Conservation (phyloP, 2,888 invertebrate genomes). For the Eupeodes latifasciatus region DNA sequence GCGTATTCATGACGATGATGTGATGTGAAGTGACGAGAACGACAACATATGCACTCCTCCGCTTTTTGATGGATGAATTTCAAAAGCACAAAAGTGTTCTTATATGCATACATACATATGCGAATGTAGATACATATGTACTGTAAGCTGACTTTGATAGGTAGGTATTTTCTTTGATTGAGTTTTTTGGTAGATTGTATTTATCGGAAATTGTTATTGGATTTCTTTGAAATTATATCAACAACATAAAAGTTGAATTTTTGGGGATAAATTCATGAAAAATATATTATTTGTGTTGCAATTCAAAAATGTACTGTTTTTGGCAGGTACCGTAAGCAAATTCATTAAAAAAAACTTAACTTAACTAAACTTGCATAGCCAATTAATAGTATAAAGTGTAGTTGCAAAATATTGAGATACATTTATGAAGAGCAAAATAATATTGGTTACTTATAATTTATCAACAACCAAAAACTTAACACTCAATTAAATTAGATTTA, state of each 20-base stretch:
- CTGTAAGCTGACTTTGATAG: neutral
- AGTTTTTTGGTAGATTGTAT: neutral
- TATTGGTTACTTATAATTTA: too few relatives aligned
- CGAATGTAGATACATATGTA: neutral
- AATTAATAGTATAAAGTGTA: too few relatives aligned
- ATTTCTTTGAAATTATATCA: neutral
- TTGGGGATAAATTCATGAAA: too few relatives aligned
- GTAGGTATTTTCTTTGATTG: neutral
- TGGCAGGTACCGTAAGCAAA: too few relatives aligned
- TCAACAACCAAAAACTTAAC: too few relatives aligned
- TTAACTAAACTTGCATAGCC: too few relatives aligned
- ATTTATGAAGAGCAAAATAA: too few relatives aligned
- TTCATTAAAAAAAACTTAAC: too few relatives aligned
- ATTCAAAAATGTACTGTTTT: too few relatives aligned
- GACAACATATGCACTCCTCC: constrained; percentile 9
- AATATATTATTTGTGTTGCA: too few relatives aligned
- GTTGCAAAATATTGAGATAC: too few relatives aligned
- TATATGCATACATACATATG: neutral
- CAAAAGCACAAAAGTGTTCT: neutral
- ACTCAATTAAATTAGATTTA: too few relatives aligned
- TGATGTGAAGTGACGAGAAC: neutral
- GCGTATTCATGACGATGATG: constrained; percentile 11
- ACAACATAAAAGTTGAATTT: neutral
- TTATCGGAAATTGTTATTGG: neutral
- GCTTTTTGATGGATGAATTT: neutral